These are phyloP conservation scores for Drosophila tanythrix DNA, from an alignment of 2,888 invertebrate genomes.

Conservation along the genomic window DNA sequence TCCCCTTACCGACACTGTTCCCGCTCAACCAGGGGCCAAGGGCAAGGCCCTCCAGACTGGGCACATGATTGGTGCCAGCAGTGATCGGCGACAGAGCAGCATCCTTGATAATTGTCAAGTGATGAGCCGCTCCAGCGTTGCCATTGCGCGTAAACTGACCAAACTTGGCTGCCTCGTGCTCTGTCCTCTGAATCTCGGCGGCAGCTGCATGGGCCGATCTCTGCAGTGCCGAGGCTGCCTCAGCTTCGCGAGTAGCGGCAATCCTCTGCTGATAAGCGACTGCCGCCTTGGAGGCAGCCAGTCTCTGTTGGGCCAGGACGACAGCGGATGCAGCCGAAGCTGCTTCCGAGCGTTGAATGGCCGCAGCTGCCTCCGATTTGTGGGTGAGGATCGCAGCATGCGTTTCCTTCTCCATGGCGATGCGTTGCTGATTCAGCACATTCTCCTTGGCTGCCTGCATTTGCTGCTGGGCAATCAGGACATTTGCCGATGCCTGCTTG, in stretches of 20 bases:
- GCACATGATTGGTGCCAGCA: slow-evolving; percentile 82
- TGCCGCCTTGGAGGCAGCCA: slow-evolving; percentile 89
- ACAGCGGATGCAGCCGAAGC: slow-evolving; percentile 88
- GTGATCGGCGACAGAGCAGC: slow-evolving; percentile 85
- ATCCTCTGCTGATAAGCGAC: slow-evolving; percentile 90
- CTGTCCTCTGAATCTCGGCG: slow-evolving; percentile 89
- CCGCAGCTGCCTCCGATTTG: slow-evolving; percentile 89
- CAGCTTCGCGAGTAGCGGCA: slow-evolving; percentile 90
- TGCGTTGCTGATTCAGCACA: slow-evolving; percentile 89
- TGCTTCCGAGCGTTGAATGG: slow-evolving; percentile 89
- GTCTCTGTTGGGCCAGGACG: slow-evolving; percentile 89
- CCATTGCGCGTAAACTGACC: slow-evolving; percentile 88
- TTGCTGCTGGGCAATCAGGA: slow-evolving; percentile 89
- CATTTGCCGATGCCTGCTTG: slow-evolving; percentile 90
- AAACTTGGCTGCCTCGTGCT: slow-evolving; percentile 87
- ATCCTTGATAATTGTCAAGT: slow-evolving; percentile 87
- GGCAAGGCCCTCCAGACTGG: slow-evolving; percentile 72
- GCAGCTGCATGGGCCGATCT: slow-evolving; percentile 90
- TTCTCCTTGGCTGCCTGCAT: slow-evolving; percentile 91
- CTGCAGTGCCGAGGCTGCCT: slow-evolving; percentile 90
- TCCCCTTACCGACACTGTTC: slow-evolving; percentile 42
- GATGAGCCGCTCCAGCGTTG: slow-evolving; percentile 86
- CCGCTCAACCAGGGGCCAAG: slow-evolving; percentile 76
- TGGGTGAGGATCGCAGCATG: slow-evolving; percentile 88
- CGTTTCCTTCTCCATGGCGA: slow-evolving; percentile 90